Percentiles rank a stretch among this genome's conserved stretches.
These are phyloP conservation scores for Heliconius aoede DNA, from an alignment of 2,888 invertebrate species.

Conservation along the genomic window DNA sequence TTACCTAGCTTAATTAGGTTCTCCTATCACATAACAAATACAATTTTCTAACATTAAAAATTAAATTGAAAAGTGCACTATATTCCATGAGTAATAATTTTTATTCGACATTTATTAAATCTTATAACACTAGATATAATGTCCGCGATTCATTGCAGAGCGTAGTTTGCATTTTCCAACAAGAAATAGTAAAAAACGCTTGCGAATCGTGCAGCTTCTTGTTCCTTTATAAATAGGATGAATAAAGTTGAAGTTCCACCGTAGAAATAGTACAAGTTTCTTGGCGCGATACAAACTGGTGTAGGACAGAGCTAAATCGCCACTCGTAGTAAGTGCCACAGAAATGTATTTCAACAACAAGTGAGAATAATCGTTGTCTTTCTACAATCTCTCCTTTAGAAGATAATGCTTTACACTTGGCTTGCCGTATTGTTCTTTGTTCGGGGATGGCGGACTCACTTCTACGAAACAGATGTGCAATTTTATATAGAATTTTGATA, in stretches of 20 bases:
- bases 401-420: constrained; percentile 55
- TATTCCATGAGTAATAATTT: constrained; percentile 18
- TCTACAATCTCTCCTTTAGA: constrained; percentile 62
- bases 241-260: constrained; percentile 66
- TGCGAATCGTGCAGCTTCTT: constrained; percentile 45
- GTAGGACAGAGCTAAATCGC: constrained; percentile 77
- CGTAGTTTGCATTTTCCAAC: constrained; percentile 54
- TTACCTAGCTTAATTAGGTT: too few species aligned
- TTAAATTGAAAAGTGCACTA: not conserved
- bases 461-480: constrained; percentile 15
- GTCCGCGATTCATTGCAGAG: constrained; percentile 61
- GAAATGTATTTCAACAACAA: constrained; percentile 78
- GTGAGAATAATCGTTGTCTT: constrained; percentile 79
- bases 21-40: not conserved
- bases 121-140: constrained; percentile 61
- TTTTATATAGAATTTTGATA: constrained; percentile 16
- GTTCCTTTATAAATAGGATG: constrained; percentile 53
- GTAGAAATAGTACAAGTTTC: constrained; percentile 52
- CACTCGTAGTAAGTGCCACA: constrained; percentile 75
- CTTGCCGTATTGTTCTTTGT: constrained; percentile 45
- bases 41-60: not conserved
- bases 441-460: constrained; percentile 26
- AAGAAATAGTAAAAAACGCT: constrained; percentile 37
- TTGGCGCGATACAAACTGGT: constrained; percentile 51
- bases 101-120: constrained; percentile 46